phyloP scores from a whole-genome alignment of 1,140 invertebrate genomes.

The Halesus radiatus region DNA sequence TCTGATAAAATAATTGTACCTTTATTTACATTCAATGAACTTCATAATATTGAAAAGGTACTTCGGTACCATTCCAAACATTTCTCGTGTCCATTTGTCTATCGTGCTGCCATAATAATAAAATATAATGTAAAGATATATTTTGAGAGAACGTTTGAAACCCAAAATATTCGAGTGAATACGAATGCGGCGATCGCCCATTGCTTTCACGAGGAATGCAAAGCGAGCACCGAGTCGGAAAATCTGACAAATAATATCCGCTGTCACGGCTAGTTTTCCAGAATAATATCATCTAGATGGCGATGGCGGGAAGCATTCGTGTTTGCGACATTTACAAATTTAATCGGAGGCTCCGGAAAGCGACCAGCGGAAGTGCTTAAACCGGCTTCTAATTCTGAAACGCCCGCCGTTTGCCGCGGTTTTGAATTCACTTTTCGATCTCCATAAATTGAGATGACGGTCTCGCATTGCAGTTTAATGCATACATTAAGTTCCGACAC shows the following conservation, averaged over 20 bases:
- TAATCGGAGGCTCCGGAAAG: constrained; percentile 37
- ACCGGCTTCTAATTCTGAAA: constrained; percentile 12
- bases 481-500: not conserved
- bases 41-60: not conserved
- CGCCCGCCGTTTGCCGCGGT: constrained; percentile 1
- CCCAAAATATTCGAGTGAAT: not conserved
- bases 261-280: constrained; percentile 28
- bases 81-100: not conserved
- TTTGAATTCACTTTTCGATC: constrained; percentile 29
- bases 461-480: not conserved
- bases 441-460: constrained; percentile 14
- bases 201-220: constrained; percentile 25
- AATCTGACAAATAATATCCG: constrained; percentile 45
- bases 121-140: not conserved
- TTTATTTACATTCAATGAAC: not conserved
- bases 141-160: not conserved
- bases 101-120: not conserved
- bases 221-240: constrained; percentile 9
- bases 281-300: constrained; percentile 20
- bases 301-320: constrained; percentile 16
- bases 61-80: not conserved
- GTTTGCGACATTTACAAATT: constrained; percentile 35
- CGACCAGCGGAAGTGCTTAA: constrained; percentile 39
- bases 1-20: not conserved
- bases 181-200: not conserved